Base-by-base conservation (phyloP, 2,113 vertebrate species). In the Marmota flaviventris region DNA sequence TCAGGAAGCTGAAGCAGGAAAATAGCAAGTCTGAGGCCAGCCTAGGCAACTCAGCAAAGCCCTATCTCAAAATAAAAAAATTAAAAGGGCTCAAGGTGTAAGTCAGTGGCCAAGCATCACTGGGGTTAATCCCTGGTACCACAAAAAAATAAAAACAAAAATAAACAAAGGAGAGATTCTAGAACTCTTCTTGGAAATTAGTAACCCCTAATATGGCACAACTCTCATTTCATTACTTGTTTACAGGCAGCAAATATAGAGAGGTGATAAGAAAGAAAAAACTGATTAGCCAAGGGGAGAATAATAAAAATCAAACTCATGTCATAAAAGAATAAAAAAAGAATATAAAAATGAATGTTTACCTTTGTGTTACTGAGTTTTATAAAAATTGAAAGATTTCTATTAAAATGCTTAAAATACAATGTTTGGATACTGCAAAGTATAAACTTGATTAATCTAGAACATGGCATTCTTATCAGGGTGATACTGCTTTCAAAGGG, bases 201-300 rank as follows among this genome's bases (percentile, higher is more conserved):
- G 0, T 84, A 63, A 94, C 32, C 76, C 83, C 81, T 77, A 70
- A 10, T 53, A 85, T 75, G 82, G 89, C 42, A 89, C 18, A 93
- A 90, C 92, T 93, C 81, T 91, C 81, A 91, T 77, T 18, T 63
- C 32, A 89, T 65, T 53, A 89, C 25, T 92, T 67, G n/a, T 86
- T 91, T 69, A 95, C 25, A 93, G 89, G 85, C 25, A 95, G 32
- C n/a, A 89, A 93, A 79, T 56, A 72, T 89, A 34, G 24, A 93
- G 39, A 67, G 37, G 32, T 73, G 10, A 25, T 58, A 95, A 93
- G 77, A 70, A 70, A 89, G 42, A 51, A 79, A 95, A 53, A 96
- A 93, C 20, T 72, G 51, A 92, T 81, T 61, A 89, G 87, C 82
- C 77, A 89, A 65, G 9, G 48, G 89, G 5, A 73, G 24, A 61